These are phyloP conservation scores for Listronotus bonariensis DNA, from an alignment of 1,140 invertebrate species.

Conservation along the genomic window DNA sequence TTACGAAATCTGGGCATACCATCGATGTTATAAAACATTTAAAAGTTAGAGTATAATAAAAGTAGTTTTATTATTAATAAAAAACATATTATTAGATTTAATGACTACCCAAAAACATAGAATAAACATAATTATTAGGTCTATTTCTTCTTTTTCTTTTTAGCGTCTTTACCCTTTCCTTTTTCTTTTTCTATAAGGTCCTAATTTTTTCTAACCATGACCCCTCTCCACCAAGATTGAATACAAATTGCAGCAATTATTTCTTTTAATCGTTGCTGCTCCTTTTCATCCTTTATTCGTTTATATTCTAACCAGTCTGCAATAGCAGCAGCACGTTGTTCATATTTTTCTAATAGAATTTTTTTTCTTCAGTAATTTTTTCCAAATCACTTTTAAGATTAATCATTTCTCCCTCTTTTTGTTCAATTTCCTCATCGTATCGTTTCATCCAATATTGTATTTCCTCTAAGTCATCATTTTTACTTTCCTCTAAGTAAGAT, in stretches of 20 bases:
- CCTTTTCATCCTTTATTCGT: slow-evolving; percentile 25
- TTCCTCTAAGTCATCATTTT: slow-evolving; percentile 28
- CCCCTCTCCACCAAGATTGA: slow-evolving; percentile 34
- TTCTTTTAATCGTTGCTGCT: slow-evolving; percentile 7
- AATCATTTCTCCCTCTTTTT: slow-evolving; percentile 28
- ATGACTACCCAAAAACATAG: no score
- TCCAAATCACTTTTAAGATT: slow-evolving; percentile 27
- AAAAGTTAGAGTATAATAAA: no score
- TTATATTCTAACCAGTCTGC: slow-evolving; percentile 36
- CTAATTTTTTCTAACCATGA: slow-evolving; percentile 36
- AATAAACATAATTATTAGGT: neutral
- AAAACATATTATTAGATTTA: no score
- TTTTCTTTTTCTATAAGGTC: slow-evolving; percentile 35
- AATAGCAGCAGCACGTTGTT: slow-evolving; percentile 24
- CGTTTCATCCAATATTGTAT: slow-evolving; percentile 38
- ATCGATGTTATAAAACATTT: no score
- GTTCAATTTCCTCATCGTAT: slow-evolving; percentile 37
- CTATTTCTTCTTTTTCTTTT: slow-evolving; percentile 7
- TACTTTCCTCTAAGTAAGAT: slow-evolving; percentile 32
- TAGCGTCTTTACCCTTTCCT: slow-evolving; percentile 4
- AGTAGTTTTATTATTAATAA: no score
- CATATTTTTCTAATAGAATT: slow-evolving; percentile 14
- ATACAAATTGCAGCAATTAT: slow-evolving; percentile 23
- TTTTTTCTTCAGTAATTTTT: slow-evolving; percentile 22
- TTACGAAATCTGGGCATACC: no score